phyloP scores from a whole-genome alignment of 2,888 invertebrate species.

The Polyommatus icarus region DNA sequence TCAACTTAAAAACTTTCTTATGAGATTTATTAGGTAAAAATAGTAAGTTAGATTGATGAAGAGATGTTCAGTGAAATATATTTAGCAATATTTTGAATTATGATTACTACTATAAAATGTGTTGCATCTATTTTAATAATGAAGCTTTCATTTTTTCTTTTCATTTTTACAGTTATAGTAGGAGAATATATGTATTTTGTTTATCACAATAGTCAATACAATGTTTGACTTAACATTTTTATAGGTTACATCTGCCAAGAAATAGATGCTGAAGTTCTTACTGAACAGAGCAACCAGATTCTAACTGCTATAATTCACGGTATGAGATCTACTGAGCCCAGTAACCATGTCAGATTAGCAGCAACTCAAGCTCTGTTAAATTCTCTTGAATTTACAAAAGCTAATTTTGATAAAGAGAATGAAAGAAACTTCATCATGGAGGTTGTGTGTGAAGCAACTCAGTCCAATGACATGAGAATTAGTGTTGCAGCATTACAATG shows the following conservation, averaged over 20 bases:
- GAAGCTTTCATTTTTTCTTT: too few species aligned
- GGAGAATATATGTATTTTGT: background rate
- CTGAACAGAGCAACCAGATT: slow-evolving; percentile 96
- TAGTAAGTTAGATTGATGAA: background rate
- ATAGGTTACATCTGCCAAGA: slow-evolving; percentile 97
- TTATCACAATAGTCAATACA: background rate
- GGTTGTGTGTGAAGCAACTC: slow-evolving; percentile 99
- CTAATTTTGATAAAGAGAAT: slow-evolving; percentile 98
- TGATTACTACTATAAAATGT: too few species aligned
- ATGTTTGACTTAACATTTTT: slow-evolving; percentile 9
- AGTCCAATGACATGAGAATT: slow-evolving; percentile 93
- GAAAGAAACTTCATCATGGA: slow-evolving; percentile 99
- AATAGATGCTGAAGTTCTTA: slow-evolving; percentile 95
- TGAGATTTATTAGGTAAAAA: background rate
- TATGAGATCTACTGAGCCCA: slow-evolving; percentile 96
- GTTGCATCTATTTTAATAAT: too few species aligned
- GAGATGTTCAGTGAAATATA: background rate
- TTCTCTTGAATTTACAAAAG: slow-evolving; percentile 98
- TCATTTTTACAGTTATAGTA: too few species aligned
- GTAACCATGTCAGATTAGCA: slow-evolving; percentile 95
- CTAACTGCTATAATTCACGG: slow-evolving; percentile 99
- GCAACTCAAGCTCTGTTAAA: slow-evolving; percentile 98
- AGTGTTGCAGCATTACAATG: slow-evolving; percentile 98
- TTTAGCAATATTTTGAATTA: too few species aligned
- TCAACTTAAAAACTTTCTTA: background rate